A percentile compares a stretch with the other conserved stretches of the same genome.
Evolutionary conservation across 2,888 invertebrate species (phyloP).

Genomic region (Lithodes maja): DNA sequence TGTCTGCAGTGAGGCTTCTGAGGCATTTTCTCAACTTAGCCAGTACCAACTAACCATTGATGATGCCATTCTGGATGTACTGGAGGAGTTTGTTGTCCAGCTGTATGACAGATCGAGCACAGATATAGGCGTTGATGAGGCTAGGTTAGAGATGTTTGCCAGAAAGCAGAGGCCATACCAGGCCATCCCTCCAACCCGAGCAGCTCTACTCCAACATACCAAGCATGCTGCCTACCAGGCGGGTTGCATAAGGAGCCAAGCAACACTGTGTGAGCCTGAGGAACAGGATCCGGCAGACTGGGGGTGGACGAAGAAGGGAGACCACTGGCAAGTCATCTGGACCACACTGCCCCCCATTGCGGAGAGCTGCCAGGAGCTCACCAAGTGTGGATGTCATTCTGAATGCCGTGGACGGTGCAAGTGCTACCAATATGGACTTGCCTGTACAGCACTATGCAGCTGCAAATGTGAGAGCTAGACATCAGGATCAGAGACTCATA

Average conservation of each 20-base stretch:
- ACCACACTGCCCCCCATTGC: too few relatives aligned
- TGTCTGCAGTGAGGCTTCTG: not conserved
- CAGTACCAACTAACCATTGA: not conserved
- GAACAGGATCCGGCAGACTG: too few relatives aligned
- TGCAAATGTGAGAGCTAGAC: not conserved
- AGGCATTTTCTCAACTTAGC: not conserved
- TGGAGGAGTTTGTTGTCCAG: not conserved
- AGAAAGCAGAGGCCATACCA: too few relatives aligned
- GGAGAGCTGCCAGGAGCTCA: slow-evolving; percentile 2
- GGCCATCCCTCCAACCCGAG: not conserved
- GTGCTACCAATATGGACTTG: too few relatives aligned
- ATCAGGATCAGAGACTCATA: too few relatives aligned
- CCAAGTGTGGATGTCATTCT: not conserved
- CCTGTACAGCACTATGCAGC: slow-evolving; percentile 9
- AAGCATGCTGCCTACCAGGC: not conserved
- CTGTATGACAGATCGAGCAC: not conserved
- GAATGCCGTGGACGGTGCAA: too few relatives aligned
- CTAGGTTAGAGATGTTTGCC: too few relatives aligned
- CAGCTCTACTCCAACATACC: not conserved
- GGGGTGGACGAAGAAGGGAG: not conserved
- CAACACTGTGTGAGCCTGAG: not conserved
- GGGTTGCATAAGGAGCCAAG: not conserved
- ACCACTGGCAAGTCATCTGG: too few relatives aligned
- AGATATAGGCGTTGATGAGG: not conserved
- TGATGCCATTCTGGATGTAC: not conserved